Evolutionary conservation across 2,797 vertebrate genomes (phyloP), one percentile per base, ranked within the genome.

Genomic region (Sebastes diaconus): DNA sequence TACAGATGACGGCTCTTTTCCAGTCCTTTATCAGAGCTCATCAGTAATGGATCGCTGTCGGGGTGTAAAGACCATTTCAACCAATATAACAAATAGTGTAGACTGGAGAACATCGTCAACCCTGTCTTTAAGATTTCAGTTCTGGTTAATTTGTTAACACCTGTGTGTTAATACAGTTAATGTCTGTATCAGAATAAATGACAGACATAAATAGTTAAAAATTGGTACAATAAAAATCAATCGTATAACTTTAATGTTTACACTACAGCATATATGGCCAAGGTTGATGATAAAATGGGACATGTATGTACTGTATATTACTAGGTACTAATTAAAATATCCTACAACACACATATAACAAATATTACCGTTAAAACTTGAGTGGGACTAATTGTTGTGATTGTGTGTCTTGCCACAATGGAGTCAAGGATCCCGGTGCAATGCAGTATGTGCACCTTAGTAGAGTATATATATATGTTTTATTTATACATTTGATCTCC

Each of bases 1-100:
- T 42, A 42, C 0, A 0, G 39, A 42, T 42, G 39, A 42, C 0
- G 14, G 14, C 14, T 0, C 39, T 42, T 42, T 42, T 42, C 14
- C 39, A 3, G 39, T 42, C 39, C 39, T 42, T 42, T 42, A 0
- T 42, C 39, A 42, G 39, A 42, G 39, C 39, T 42, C 39, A 42
- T 16, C 0, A 42, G 14, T 42, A 42, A 42, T 42, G 39, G 39
- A 42, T 42, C 14, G 0, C 39, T 42, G 39, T 16, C 39, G 39
- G 39, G 39, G 39, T 42, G 39, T 16, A 42, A 42, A 42, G 39
- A 42, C 39, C 39, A 16, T 42, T 42, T 42, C 39, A 42, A 16
- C 14, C 39, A 42, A 42, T 42, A 42, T 6, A 42, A 42, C 39
- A 42, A 16, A 42, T 42, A 42, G 39, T 42, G 39, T 6, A 6